These are phyloP conservation scores for Physella acuta DNA, from an alignment of 1,140 invertebrate species.

Conservation along the genomic window DNA sequence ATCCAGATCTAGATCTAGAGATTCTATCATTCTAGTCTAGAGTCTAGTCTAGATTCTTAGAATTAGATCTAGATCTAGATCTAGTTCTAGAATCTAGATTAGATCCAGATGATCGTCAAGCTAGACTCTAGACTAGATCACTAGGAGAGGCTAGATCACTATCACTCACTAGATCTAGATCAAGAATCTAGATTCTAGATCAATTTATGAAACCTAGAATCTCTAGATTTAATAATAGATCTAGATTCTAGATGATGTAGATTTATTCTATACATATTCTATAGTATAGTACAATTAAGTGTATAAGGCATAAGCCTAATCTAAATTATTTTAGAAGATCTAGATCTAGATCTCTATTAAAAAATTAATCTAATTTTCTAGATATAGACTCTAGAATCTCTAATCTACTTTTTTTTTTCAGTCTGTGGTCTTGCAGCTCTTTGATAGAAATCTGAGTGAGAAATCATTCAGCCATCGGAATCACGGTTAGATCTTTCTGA, in stretches of 20 bases:
- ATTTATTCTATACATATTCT: neutral
- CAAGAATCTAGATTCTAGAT: neutral
- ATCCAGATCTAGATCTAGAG: neutral
- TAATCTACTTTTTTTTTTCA: too few relatives aligned
- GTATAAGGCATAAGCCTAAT: neutral
- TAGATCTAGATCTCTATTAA: too few relatives aligned
- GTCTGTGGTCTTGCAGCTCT: too few relatives aligned
- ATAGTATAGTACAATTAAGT: neutral
- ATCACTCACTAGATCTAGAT: neutral
- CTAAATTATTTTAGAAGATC: too few relatives aligned
- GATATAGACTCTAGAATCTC: too few relatives aligned
- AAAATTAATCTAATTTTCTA: too few relatives aligned
- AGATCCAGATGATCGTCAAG: neutral
- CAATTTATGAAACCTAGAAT: neutral
- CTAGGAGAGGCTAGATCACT: too few relatives aligned
- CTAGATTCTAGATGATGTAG: too few relatives aligned
- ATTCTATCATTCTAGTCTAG: neutral
- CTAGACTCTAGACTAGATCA: neutral
- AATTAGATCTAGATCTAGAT: neutral
- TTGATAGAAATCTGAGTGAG: too few relatives aligned
- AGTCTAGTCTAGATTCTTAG: neutral
- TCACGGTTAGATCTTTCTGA: too few relatives aligned
- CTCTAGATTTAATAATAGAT: neutral
- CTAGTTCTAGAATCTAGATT: neutral
- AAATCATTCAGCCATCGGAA: too few relatives aligned